Base-by-base conservation (phyloP, 1,140 invertebrate genomes). In the Drosophila tristis region DNA sequence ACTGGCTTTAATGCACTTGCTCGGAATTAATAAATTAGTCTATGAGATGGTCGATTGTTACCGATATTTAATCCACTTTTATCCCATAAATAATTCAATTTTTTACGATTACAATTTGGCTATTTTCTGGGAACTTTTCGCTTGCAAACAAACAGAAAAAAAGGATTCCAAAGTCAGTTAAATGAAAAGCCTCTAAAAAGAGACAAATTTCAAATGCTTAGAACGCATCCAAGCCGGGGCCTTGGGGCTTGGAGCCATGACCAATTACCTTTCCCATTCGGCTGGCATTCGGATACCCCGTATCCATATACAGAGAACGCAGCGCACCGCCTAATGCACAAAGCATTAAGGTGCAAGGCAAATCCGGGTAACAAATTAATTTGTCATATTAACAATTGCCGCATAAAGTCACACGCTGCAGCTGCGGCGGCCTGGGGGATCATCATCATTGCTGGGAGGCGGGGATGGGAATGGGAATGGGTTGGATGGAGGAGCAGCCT, bases 311-410 rank as follows among this genome's bases (percentile, higher is more conserved):
- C 65, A 78, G 75, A 78, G 61, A 35, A 9, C 35, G 11, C 11
- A 39, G 3, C 9, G 16, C 16, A 3, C 23, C 23, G 35, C 47
- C 39, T 39, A 62, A 66, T 65, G 47, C 42, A 50, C 31, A 63
- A 68, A 54, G 54, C 60, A 56, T 39, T 56, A 45, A 75, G 66
- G 79, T 74, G 60, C 68, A 62, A 72, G 70, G 66, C 66, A 74
- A 89, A 77, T 89, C 85, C 66, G 79, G 73, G 68, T 84, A 89
- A 84, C 84, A 89, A 89, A 89, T 89, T 84, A 89, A 89, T 89
- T 89, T 89, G 84, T 89, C 85, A 89, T 89, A 89, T 90, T 84
- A 89, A 89, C 84, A 89, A 89, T 82, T 78, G 76, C 84, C 61
- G 59, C 85, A 84, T 80, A 89, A 89, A 89, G 84, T 89, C 84